These are phyloP conservation scores for Albula glossodonta DNA, from an alignment of 2,113 vertebrate genomes.

Conservation along the genomic window DNA sequence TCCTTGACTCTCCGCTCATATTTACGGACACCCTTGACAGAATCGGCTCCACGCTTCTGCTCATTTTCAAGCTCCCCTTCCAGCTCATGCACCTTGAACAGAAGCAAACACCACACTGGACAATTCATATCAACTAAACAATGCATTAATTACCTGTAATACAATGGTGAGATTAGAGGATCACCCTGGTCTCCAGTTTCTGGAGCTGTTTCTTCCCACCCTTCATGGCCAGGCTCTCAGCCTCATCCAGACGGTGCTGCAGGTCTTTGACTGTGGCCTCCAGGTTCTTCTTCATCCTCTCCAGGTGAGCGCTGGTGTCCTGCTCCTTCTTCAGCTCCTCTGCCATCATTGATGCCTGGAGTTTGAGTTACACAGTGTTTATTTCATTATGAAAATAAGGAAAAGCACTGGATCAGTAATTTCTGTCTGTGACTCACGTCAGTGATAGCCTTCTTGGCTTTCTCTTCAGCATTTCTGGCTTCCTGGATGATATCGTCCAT, in stretches of 20 bases:
- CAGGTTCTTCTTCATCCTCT: conserved; percentile 77
- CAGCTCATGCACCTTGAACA: conserved; percentile 50
- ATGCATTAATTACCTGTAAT: too few relatives aligned
- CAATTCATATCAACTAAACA: too few relatives aligned
- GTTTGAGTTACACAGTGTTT: too few relatives aligned
- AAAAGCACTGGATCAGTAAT: conserved; percentile 57
- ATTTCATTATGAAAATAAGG: too few relatives aligned
- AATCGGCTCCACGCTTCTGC: conserved; percentile 54
- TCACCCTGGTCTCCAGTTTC: conserved; percentile 79
- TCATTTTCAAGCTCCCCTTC: conserved; percentile 65
- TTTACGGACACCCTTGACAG: conserved; percentile 62
- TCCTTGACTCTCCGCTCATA: conserved; percentile 41
- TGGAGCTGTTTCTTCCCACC: conserved; percentile 84
- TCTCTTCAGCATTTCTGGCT: too few relatives aligned
- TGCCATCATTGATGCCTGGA: conserved; percentile 57
- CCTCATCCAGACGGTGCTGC: conserved; percentile 76
- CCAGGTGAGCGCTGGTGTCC: conserved; percentile 64
- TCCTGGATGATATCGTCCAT: conserved; percentile 68
- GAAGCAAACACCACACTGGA: too few relatives aligned
- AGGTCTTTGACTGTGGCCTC: conserved; percentile 79
- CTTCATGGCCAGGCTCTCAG: conserved; percentile 78
- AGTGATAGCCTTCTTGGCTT: too few relatives aligned
- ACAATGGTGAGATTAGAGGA: too few relatives aligned
- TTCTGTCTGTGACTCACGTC: conserved; percentile 56
- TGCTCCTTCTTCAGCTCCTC: conserved; percentile 76